Evolutionary conservation across 92 coral and sea anemone species (phyloP).

Genomic region (Pocillopora meandrina): DNA sequence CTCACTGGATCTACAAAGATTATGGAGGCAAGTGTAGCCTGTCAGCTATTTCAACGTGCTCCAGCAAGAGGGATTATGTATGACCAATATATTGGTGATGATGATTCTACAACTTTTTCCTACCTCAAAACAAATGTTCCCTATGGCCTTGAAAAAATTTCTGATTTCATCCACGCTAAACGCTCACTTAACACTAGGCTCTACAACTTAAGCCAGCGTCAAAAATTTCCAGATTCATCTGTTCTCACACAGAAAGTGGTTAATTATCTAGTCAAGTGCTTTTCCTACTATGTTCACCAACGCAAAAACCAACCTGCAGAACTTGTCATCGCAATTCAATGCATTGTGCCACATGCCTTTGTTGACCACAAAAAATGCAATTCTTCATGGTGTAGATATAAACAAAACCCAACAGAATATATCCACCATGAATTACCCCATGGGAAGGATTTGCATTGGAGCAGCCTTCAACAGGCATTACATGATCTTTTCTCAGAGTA

Average conservation of each 20-base stretch:
- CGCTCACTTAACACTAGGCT: slow-evolving; percentile 48
- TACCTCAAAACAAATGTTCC: slow-evolving; percentile 32
- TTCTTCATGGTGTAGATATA: slow-evolving; percentile 19
- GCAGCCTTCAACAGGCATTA: slow-evolving; percentile 25
- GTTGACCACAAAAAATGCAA: slow-evolving; percentile 22
- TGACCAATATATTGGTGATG: slow-evolving; percentile 42
- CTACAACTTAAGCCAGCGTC: slow-evolving; percentile 21
- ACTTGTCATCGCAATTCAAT: slow-evolving; percentile 11
- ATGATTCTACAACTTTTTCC: slow-evolving; percentile 44
- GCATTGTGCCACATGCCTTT: slow-evolving; percentile 48
- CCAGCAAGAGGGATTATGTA: slow-evolving; percentile 4
- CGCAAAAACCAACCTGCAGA: not conserved
- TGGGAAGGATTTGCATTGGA: slow-evolving; percentile 53
- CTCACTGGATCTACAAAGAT: slow-evolving; percentile 49
- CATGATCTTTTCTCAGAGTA: slow-evolving; percentile 30
- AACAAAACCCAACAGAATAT: slow-evolving; percentile 21
- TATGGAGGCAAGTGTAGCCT: slow-evolving; percentile 42
- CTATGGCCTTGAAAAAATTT: slow-evolving; percentile 38
- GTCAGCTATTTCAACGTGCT: slow-evolving; percentile 35
- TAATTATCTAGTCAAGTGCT: slow-evolving; percentile 33
- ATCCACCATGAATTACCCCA: slow-evolving; percentile 35
- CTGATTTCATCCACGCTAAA: slow-evolving; percentile 35
- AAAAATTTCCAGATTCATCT: slow-evolving; percentile 32
- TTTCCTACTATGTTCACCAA: slow-evolving; percentile 22
- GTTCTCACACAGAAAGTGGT: slow-evolving; percentile 42